Evolutionary conservation across 2,797 vertebrate species (phyloP), one percentile per base, ranked within the genome.

Genomic region (Pseudochromis fuscus): DNA sequence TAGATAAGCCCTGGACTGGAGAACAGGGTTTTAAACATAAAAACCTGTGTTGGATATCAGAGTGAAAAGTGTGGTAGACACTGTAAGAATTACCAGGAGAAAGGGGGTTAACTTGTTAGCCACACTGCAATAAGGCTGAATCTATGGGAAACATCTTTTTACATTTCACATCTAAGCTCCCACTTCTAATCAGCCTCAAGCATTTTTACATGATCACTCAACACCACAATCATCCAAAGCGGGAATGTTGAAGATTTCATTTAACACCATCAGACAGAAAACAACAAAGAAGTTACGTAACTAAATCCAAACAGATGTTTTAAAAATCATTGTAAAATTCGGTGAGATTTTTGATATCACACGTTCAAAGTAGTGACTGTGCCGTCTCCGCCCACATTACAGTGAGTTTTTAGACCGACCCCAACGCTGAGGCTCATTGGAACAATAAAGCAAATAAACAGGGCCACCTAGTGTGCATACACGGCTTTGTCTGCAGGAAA

Each of bases 191-290:
- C 44, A 81, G 46, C 57, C 81, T 77, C 18, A 57, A 64, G 62
- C 67, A 40, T 61, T 76, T 61, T 76, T 9, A 27, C 62, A 13
- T 73, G 67, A 58, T 35, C 68, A 74, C 45, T 69, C 61, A 76
- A 58, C 27, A 53, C 79, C 64, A 66, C 52, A 55, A 58, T 77
- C 70, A 73, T 42, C 48, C 64, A 81, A 57, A 67, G 28, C 60
- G 75, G 90, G 89, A 91, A 93, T 90, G 90, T 90, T 81, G 66
- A 79, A 69, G 67, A 75, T 72, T 83, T 85, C 5, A 33, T 67
- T 81, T 56, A 77, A 71, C 42, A 77, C 40, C 23, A 76, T 50
- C 5, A 75, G 59, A 85, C 19, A 62, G 23, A 64, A 3, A 61
- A 67, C 49, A 49, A 19, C 11, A 67, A 77, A 55, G 51, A 4